A percentile compares a stretch with the other conserved stretches of the same genome.
phyloP scores from a whole-genome alignment of 1,140 invertebrate genomes.

The Drosophila athabasca region DNA sequence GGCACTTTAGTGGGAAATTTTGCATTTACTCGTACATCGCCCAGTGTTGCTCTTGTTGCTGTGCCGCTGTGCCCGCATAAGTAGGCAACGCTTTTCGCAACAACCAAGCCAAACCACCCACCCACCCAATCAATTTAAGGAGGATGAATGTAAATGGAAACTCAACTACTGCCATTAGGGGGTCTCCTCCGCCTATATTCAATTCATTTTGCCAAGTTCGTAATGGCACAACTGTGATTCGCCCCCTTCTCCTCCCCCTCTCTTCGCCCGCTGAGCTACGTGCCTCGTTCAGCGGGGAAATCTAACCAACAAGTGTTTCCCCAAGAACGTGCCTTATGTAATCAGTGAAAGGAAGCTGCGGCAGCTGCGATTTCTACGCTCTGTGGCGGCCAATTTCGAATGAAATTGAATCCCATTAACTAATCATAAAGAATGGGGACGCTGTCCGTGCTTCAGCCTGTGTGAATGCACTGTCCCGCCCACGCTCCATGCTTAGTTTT shows the following conservation, averaged over 20 bases:
- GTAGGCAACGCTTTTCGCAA: constrained; percentile 52
- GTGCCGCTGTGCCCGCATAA: constrained; percentile 29
- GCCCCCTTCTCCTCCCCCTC: constrained; percentile 1
- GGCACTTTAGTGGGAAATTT: constrained; percentile 31
- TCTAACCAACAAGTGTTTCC: constrained; percentile 50
- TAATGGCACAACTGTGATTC: constrained; percentile 67
- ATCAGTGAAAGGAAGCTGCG: constrained; percentile 37
- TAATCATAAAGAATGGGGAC: constrained; percentile 61
- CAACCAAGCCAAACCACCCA: constrained; percentile 15
- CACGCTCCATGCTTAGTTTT: constrained; percentile 5
- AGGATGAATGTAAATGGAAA: constrained; percentile 39
- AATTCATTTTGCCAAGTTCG: constrained; percentile 62
- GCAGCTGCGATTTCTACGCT: constrained; percentile 54
- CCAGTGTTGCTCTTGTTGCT: constrained; percentile 1
- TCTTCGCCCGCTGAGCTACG: constrained; percentile 14
- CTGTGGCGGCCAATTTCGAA: constrained; percentile 54
- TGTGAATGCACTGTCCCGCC: constrained; percentile 1
- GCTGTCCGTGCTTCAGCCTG: too few relatives aligned
- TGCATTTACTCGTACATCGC: constrained; percentile 10
- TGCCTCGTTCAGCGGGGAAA: constrained; percentile 6
- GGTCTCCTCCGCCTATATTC: constrained; percentile 37
- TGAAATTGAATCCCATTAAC: constrained; percentile 76
- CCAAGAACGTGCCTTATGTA: constrained; percentile 48
- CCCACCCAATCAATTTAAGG: constrained; percentile 29
- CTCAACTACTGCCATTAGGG: constrained; percentile 46